Conservation (phyloP, 2,113 vertebrate species). For the Rhinolophus ferrumequinum region DNA sequence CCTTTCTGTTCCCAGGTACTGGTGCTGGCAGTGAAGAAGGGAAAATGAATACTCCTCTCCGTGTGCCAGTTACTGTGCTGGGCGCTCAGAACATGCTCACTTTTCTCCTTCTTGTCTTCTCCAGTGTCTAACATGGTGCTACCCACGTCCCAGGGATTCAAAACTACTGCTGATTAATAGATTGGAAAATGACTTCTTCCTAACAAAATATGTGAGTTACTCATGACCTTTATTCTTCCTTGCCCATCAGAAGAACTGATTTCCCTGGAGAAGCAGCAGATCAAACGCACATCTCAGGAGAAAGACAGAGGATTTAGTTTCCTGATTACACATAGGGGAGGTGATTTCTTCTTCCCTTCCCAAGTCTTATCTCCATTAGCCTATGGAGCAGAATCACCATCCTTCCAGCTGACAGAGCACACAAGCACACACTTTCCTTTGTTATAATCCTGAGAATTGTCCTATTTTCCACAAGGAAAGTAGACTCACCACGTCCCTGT, state of each 20-base stretch:
- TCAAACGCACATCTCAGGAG: not conserved
- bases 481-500: not conserved
- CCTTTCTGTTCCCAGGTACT: not conserved
- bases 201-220: not conserved
- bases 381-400: not conserved
- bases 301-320: not conserved
- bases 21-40: not conserved
- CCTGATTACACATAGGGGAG: not conserved
- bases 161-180: not conserved
- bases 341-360: not conserved
- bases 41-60: not conserved
- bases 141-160: not conserved
- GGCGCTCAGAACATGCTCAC: not conserved
- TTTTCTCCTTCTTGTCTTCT: not conserved
- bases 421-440: not conserved
- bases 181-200: not conserved
- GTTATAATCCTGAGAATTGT: not conserved
- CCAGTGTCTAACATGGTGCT: not conserved
- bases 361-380: not conserved
- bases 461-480: not conserved
- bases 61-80: not conserved
- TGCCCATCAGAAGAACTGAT: not conserved
- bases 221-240: not conserved
- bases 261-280: not conserved
- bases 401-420: not conserved